Base-by-base conservation (phyloP, 2,113 vertebrate species). In the Neodontobutis hainanensis region DNA sequence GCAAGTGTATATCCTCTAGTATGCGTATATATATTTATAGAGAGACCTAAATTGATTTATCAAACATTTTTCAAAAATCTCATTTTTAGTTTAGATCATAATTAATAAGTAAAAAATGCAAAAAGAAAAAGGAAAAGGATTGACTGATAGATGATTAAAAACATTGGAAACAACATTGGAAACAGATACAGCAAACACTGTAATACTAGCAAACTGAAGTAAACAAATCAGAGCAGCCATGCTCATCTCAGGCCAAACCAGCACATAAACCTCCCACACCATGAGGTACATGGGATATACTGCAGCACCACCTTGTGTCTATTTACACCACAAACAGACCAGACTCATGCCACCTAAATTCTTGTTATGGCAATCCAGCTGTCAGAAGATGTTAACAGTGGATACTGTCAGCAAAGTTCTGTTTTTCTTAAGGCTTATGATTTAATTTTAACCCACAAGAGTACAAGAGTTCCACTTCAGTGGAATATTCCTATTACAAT, bases 241-340 rank as follows among this genome's bases (percentile, higher is more conserved):
- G 15, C 8, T 45, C 10, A 52, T 43, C 44, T 34, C 42, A 35
- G 27, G 61, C 10, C 11, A 45, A 45, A 11, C 1, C 32, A 16
- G 50, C 0, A 46, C 59, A 46, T 0, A 8, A 68, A 61, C 10
- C 40, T 27, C 57, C 59, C 12, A 27, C 32, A 48, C 1, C 11
- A 5, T 5, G 15, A 66, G 12, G 8, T 0, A 5, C 4, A 32
- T 15, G n/a, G 34, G 34, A 40, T 35, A 34, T 27, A 2, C 81
- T 70, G 45, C 67, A 79, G 80, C 77, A 0, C 72, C 88, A 35
- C 70, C 88, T 56, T 55, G 72, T 82, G 88, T 77, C 52, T 1
- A 0, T 1, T 3, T 4, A 4, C 4, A 27, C 10, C 6, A 58
- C 14, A 58, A 35, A 38, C 9, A 36, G 52, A 55, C 14, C 6